A percentile compares a stretch with the other conserved stretches of the same genome.
Conservation (phyloP, 2,113 vertebrate species). For the Camelus dromedarius region DNA sequence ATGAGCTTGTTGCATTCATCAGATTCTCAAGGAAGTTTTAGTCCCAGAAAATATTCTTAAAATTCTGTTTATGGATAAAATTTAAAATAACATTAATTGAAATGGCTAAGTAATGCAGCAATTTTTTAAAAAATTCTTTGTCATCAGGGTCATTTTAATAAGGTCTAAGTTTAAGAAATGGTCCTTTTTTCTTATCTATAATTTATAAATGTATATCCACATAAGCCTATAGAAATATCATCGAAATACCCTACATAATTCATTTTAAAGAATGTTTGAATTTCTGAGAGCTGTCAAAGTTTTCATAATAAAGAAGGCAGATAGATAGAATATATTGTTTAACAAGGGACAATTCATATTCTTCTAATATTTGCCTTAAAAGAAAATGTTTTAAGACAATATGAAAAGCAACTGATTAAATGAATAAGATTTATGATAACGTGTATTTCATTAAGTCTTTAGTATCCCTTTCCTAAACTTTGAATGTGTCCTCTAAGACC, state of each 20-base stretch:
- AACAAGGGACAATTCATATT: conserved; percentile 53
- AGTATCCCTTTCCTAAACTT: conserved; percentile 72
- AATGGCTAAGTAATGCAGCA: background rate
- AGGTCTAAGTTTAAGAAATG: background rate
- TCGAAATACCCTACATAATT: background rate
- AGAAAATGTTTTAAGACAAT: conserved; percentile 79
- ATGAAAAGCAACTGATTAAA: conserved; percentile 85
- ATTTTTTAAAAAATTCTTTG: background rate
- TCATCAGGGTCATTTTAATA: background rate
- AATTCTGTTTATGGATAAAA: background rate
- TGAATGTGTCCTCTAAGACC: conserved; percentile 70
- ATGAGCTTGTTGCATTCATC: background rate
- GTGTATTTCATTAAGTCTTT: conserved; percentile 82
- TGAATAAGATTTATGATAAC: conserved; percentile 84
- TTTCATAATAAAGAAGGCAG: conserved; percentile 61
- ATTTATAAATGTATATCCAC: background rate
- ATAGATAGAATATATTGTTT: background rate
- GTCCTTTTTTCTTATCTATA: background rate
- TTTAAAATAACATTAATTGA: background rate
- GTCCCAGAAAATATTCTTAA: conserved; percentile 36
- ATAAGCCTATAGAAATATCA: background rate
- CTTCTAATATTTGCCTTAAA: conserved; percentile 76
- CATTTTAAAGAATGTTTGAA: conserved; percentile 13
- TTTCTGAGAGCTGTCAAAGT: conserved; percentile 38
- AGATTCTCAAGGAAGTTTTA: background rate